Evolutionary conservation across 2,797 vertebrate genomes (phyloP).

Genomic region (Myripristis murdjan): DNA sequence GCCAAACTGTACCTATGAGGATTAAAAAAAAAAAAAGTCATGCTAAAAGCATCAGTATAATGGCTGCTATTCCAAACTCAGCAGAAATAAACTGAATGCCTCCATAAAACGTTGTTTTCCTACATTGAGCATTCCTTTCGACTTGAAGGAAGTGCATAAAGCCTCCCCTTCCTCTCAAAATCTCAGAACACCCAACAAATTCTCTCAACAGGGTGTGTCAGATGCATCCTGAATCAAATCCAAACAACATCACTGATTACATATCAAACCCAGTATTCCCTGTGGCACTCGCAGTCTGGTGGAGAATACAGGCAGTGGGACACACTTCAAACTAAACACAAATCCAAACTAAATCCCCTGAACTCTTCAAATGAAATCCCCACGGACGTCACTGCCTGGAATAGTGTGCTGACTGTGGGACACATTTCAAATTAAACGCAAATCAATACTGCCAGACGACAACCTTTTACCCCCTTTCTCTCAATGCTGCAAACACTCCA

Average conservation of each 20-base stretch:
- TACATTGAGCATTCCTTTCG: slow-evolving; percentile 10
- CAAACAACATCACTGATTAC: slow-evolving; percentile 41
- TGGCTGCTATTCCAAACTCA: neutral
- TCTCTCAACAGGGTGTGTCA: slow-evolving; percentile 28
- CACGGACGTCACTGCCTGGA: slow-evolving; percentile 22
- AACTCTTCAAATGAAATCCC: slow-evolving; percentile 48
- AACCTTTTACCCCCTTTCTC: slow-evolving; percentile 30
- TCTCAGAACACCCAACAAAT: neutral
- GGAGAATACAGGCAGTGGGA: slow-evolving; percentile 31
- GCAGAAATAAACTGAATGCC: slow-evolving; percentile 15
- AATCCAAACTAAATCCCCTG: slow-evolving; percentile 40
- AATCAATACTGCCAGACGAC: slow-evolving; percentile 38
- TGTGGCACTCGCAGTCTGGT: slow-evolving; percentile 19
- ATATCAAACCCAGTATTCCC: slow-evolving; percentile 30
- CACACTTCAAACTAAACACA: slow-evolving; percentile 34
- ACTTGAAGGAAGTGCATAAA: slow-evolving; percentile 38
- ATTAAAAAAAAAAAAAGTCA: no score
- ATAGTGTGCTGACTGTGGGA: slow-evolving; percentile 20
- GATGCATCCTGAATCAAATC: slow-evolving; percentile 31
- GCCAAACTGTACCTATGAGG: no score
- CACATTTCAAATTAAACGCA: slow-evolving; percentile 50
- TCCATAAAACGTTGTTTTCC: slow-evolving; percentile 5
- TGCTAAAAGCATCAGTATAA: neutral
- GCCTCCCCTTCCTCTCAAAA: slow-evolving; percentile 13
- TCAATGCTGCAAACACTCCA: neutral